Evolutionary conservation across 2,113 vertebrate genomes (phyloP).

Genomic region (Aythya baeri): DNA sequence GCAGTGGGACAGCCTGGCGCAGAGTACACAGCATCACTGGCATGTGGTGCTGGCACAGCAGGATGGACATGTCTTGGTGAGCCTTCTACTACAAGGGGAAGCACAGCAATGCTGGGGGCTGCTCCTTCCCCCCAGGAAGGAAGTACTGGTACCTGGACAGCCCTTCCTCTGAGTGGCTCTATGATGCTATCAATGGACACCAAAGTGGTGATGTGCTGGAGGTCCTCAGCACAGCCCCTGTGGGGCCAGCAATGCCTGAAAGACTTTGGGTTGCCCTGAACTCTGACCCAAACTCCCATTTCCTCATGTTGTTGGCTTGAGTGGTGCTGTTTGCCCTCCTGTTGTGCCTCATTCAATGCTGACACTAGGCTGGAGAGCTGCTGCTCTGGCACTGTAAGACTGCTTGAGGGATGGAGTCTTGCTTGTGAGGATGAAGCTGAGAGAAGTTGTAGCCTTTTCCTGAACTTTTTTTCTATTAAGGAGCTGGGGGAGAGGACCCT

Average conservation of each 20-base stretch:
- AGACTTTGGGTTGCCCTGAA: background rate
- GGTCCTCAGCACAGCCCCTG: background rate
- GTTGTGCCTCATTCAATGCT: background rate
- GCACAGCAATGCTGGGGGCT: rapidly evolving
- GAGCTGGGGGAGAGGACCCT: background rate
- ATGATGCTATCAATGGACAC: rapidly evolving
- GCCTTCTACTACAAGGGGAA: rapidly evolving
- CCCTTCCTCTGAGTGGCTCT: background rate
- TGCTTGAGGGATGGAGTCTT: background rate
- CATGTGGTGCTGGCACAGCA: background rate
- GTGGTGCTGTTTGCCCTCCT: background rate
- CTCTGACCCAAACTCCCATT: background rate
- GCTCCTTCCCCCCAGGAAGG: background rate
- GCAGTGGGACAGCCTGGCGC: background rate
- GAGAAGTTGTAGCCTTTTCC: background rate
- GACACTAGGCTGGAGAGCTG: background rate
- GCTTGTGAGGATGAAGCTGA: background rate
- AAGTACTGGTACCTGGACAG: background rate
- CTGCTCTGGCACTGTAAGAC: background rate
- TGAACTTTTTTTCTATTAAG: background rate
- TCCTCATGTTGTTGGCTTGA: background rate
- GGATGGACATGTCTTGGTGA: background rate
- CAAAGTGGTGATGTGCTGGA: background rate
- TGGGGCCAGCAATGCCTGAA: background rate
- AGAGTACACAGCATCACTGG: background rate